Evolutionary conservation across 2,113 vertebrate genomes (phyloP).

Genomic region (Mesocricetus auratus): DNA sequence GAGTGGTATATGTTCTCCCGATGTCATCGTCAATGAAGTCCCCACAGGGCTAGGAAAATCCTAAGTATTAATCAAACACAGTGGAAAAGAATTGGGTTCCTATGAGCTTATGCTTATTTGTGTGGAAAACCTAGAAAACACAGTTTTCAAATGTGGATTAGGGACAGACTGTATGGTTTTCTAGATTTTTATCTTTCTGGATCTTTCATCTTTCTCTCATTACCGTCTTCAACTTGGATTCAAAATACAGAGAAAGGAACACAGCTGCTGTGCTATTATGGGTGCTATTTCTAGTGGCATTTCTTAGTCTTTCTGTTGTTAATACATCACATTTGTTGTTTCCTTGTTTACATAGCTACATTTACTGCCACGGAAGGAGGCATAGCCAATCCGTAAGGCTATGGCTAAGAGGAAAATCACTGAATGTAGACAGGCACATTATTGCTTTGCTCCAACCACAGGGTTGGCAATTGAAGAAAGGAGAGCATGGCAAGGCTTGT

Average conservation of each 20-base stretch:
- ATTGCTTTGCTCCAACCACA: neutral
- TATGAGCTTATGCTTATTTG: neutral
- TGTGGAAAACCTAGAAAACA: neutral
- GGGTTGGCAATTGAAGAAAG: neutral
- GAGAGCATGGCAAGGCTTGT: neutral
- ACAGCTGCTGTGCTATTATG: neutral
- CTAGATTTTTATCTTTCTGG: neutral
- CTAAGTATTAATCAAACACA: conserved; percentile 32
- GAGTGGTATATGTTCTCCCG: neutral
- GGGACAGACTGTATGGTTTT: neutral
- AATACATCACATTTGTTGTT: neutral
- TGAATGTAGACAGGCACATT: too few species aligned
- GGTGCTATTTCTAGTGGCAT: conserved; percentile 23
- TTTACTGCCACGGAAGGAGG: neutral
- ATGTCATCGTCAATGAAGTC: neutral
- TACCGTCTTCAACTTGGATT: neutral
- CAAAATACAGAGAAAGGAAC: neutral
- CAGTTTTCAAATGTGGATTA: neutral
- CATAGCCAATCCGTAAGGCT: neutral
- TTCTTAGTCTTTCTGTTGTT: neutral
- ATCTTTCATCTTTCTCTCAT: neutral
- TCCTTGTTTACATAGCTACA: neutral
- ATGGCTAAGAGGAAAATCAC: neutral
- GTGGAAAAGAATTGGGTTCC: neutral
- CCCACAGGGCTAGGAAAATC: neutral